Percentiles rank a stretch among this genome's conserved stretches.
These are phyloP conservation scores for Tipula unca DNA, from an alignment of 2,888 invertebrate species.

Conservation along the genomic window DNA sequence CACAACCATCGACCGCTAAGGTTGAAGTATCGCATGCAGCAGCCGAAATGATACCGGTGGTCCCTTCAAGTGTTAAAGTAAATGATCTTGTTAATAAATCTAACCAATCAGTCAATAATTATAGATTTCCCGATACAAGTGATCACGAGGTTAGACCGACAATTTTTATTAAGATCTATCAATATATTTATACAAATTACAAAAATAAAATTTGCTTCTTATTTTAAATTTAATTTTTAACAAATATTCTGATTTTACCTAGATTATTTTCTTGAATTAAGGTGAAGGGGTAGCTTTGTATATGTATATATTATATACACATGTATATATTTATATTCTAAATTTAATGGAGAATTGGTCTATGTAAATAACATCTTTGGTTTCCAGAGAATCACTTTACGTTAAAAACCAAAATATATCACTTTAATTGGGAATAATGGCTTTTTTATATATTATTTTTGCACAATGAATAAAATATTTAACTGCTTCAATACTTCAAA, in stretches of 20 bases:
- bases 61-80: slow-evolving; percentile 61
- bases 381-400: not conserved
- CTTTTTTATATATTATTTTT: not conserved
- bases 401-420: not conserved
- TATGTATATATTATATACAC: no score
- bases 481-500: not conserved
- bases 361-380: not conserved
- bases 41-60: slow-evolving; percentile 46
- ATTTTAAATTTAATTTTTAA: slow-evolving; percentile 3
- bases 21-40: slow-evolving; percentile 65
- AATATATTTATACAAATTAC: not conserved
- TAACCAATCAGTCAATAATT: slow-evolving; percentile 48
- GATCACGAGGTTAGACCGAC: slow-evolving; percentile 44
- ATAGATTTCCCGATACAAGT: slow-evolving; percentile 57
- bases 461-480: not conserved
- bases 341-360: not conserved
- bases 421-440: not conserved
- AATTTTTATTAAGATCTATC: not conserved
- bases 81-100: slow-evolving; percentile 58
- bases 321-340: not conserved
- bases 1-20: slow-evolving; percentile 78
- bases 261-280: not conserved
- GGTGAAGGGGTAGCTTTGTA: not conserved
- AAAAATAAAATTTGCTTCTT: not conserved
- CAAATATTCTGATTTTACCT: not conserved